Evolutionary conservation across 1,140 invertebrate species (phyloP).

Genomic region (Neoseiulus cucumeris): DNA sequence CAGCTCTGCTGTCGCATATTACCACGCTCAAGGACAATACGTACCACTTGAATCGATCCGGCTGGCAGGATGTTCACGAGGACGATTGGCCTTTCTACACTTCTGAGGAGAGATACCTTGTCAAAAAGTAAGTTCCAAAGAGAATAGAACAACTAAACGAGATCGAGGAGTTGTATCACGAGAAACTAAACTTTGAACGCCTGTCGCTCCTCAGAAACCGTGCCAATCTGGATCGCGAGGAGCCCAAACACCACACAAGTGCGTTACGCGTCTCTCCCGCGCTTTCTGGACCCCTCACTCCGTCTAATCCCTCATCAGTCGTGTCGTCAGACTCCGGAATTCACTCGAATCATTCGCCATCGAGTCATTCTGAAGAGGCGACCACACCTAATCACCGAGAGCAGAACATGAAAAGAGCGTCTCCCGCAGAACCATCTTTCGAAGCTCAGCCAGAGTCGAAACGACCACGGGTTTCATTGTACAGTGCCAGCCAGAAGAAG

Average conservation of each 20-base stretch:
- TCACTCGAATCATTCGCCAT: conserved; percentile 17
- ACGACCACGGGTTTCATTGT: too few species aligned
- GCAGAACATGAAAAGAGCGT: too few species aligned
- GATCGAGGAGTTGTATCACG: too few species aligned
- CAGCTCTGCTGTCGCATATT: conserved; percentile 52
- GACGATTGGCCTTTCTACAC: conserved; percentile 75
- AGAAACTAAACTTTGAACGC: too few species aligned
- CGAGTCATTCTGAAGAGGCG: conserved; percentile 8
- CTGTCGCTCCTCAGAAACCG: not conserved
- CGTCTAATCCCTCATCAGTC: conserved; percentile 18
- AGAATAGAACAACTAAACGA: too few species aligned
- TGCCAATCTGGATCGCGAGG: conserved; percentile 9
- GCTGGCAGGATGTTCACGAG: conserved; percentile 78
- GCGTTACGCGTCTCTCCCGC: not conserved
- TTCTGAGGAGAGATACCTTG: conserved; percentile 59
- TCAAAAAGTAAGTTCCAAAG: conserved; percentile 53
- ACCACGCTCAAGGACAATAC: conserved; percentile 60
- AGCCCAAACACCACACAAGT: conserved; percentile 16
- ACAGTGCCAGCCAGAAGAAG: conserved; percentile 1
- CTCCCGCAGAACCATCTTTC: too few species aligned
- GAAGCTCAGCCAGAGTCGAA: too few species aligned
- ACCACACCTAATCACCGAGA: not conserved
- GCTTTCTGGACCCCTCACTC: conserved; percentile 9
- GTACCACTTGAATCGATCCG: conserved; percentile 56
- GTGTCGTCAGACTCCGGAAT: conserved; percentile 16